Base-by-base conservation (phyloP, 2,797 vertebrate species). In the Danio choprae region DNA sequence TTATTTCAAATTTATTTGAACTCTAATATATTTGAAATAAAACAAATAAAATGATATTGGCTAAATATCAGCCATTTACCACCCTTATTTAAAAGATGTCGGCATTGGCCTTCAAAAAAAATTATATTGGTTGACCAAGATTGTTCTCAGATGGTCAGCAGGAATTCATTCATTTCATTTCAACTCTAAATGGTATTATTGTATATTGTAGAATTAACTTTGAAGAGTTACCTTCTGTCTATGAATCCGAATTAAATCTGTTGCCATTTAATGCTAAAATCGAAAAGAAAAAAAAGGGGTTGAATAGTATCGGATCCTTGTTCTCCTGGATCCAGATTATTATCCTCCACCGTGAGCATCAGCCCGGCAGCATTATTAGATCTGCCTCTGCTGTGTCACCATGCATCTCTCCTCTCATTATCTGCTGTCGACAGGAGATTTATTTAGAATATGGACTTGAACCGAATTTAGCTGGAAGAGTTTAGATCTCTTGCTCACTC, bases 321-420 rank as follows among this genome's bases (percentile, higher is more conserved):
- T 70, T 13, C n/a, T 71, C 20, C 18, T 46, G 68, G 58, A 79
- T 63, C 44, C 58, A 63, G 77, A 72, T 64, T 71, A 43, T 62
- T 51, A 79, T 67, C 48, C 6, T 4, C 7, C 44, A 60, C 18
- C 55, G 60, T 73, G 53, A 44, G 18, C 81, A 58, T 46, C 55
- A 9, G 13, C 64, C 48, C 1, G 18, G 59, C 43, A 73, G 40
- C 16, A 20, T 67, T 80, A 80, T 72, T 76, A 72, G 67, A 70
- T 80, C 50, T 80, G 72, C 58, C 51, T 48, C 48, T 48, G 58
- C 56, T 46, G 55, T 48, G 48, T 40, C 58, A 75, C 51, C 15
- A 62, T 40, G 20, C 65, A 51, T 77, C 51, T 53, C 73, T 76
- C 51, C 56, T 55, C 50, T 79, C 60, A 69, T 80, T 76, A 79